A percentile compares a stretch with the other conserved stretches of the same genome.
Conservation (phyloP, 1,140 invertebrate species). For the Brevipalpus yothersi region DNA sequence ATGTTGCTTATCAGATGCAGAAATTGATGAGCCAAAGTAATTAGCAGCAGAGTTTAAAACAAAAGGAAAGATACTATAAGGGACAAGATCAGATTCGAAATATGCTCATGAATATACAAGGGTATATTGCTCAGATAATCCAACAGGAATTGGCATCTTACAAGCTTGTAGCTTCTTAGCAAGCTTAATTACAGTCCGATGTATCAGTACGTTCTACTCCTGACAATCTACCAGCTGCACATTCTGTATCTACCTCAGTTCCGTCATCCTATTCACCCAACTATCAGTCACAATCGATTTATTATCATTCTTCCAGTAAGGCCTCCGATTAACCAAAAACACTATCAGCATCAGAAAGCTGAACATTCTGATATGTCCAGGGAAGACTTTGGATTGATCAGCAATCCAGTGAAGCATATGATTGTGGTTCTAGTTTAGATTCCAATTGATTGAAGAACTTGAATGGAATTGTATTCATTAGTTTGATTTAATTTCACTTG, state of each 20-base stretch:
- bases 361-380: too few species aligned
- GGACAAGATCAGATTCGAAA: background rate
- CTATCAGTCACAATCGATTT: too few species aligned
- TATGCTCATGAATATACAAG: background rate
- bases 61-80: background rate
- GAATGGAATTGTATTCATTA: too few species aligned
- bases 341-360: too few species aligned
- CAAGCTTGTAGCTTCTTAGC: background rate
- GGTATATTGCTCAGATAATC: background rate
- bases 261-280: background rate
- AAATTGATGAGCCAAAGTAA: background rate
- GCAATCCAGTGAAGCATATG: too few species aligned
- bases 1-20: background rate
- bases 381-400: too few species aligned
- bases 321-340: too few species aligned
- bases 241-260: background rate
- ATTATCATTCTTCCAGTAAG: too few species aligned
- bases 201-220: background rate
- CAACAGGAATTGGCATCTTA: background rate
- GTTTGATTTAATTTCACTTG: too few species aligned
- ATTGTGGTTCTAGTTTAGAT: too few species aligned
- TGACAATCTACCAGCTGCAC: background rate
- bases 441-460: too few species aligned
- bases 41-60: background rate
- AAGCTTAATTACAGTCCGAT: background rate